Evolutionary conservation across 2,888 invertebrate species (phyloP).

Genomic region (Operophtera brumata): DNA sequence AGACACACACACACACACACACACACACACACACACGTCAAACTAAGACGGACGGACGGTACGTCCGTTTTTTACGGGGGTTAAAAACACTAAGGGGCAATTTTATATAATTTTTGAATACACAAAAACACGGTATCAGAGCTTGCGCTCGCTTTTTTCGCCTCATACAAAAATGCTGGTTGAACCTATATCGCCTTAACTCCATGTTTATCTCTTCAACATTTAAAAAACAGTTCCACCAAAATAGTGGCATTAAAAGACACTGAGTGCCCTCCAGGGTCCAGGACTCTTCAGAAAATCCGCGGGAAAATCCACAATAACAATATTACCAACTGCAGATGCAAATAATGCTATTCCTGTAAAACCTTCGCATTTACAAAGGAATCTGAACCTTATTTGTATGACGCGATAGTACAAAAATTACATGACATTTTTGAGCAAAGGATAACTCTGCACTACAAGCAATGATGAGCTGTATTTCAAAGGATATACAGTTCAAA

Average conservation of each 20-base stretch:
- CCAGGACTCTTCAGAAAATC: constrained; percentile 37
- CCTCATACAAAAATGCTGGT: too few species aligned
- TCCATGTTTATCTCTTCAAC: too few species aligned
- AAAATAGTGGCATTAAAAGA: constrained; percentile 11
- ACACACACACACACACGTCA: too few species aligned
- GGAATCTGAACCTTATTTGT: constrained; percentile 7
- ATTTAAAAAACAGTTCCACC: background rate
- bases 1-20: too few species aligned
- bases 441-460: background rate
- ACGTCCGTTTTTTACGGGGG: too few species aligned
- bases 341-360: constrained; percentile 36
- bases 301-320: constrained; percentile 51
- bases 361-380: background rate
- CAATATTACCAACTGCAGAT: constrained; percentile 46
- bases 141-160: too few species aligned
- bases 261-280: constrained; percentile 8
- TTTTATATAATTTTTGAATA: too few species aligned
- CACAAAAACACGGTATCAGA: too few species aligned
- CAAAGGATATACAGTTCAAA: background rate
- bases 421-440: background rate
- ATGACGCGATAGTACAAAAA: background rate
- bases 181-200: too few species aligned
- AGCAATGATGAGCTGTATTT: background rate
- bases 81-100: too few species aligned
- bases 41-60: too few species aligned